Conservation (phyloP, 2,888 invertebrate species). For the Chrysopilus asiliformis region DNA sequence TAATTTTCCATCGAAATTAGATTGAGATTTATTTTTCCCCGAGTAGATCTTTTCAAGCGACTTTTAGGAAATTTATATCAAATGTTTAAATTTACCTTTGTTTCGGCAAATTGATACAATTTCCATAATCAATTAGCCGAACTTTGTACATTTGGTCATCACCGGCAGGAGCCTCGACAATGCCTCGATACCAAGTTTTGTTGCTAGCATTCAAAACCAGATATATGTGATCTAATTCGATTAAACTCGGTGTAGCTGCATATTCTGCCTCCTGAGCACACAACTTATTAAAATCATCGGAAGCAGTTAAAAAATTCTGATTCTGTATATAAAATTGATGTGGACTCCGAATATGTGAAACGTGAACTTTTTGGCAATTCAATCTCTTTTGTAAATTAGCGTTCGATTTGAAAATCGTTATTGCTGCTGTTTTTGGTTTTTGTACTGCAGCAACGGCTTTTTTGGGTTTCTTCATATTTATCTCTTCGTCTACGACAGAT, state of each 20-base stretch:
- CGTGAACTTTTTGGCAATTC: conserved; percentile 37
- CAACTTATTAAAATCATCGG: conserved; percentile 1
- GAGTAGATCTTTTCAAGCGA: too few relatives aligned
- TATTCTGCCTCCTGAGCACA: conserved; percentile 16
- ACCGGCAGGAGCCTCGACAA: conserved; percentile 25
- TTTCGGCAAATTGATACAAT: conserved; percentile 36
- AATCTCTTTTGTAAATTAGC: too few relatives aligned
- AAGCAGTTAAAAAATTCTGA: neutral
- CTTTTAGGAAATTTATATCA: too few relatives aligned
- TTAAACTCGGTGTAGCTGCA: conserved; percentile 16
- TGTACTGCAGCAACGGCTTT: too few relatives aligned
- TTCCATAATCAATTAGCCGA: conserved; percentile 52
- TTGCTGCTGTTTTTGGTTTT: too few relatives aligned
- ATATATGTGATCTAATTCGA: conserved; percentile 44
- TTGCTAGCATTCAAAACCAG: conserved; percentile 43
- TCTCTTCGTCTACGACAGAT: too few relatives aligned
- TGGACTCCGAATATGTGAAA: conserved; percentile 45
- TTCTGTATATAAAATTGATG: conserved; percentile 43
- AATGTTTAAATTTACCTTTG: conserved; percentile 36
- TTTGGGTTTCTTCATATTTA: too few relatives aligned
- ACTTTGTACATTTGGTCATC: conserved; percentile 38
- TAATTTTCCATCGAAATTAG: too few relatives aligned
- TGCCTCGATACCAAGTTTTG: conserved; percentile 49
- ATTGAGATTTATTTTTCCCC: too few relatives aligned
- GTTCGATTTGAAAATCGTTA: too few relatives aligned